phyloP scores from a whole-genome alignment of 2,888 invertebrate genomes.

The Oscheius sp. region DNA sequence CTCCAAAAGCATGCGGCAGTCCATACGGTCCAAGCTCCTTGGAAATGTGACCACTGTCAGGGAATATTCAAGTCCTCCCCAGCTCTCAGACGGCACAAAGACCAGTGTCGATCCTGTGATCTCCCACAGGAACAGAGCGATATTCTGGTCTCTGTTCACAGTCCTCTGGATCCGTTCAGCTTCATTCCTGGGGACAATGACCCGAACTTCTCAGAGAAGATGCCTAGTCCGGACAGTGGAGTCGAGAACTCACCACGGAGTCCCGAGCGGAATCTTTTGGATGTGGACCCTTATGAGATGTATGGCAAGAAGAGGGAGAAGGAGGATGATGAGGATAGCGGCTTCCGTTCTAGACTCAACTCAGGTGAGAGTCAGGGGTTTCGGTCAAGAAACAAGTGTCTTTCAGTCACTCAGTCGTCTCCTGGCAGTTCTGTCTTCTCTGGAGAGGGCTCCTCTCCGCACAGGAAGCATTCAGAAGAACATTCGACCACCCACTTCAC shows the following conservation, averaged over 20 bases:
- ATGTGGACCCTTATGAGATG: slow-evolving; percentile 30
- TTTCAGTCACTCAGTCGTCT: slow-evolving; percentile 56
- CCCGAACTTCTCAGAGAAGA: slow-evolving; percentile 36
- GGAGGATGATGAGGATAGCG: slow-evolving; percentile 68
- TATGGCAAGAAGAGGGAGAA: slow-evolving; percentile 48
- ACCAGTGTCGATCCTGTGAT: slow-evolving; percentile 67
- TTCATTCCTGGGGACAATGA: slow-evolving; percentile 57
- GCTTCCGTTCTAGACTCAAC: slow-evolving; percentile 63
- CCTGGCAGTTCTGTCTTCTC: slow-evolving; percentile 56
- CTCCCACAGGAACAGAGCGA: slow-evolving; percentile 48
- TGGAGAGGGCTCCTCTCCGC: slow-evolving; percentile 51
- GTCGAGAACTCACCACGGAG: slow-evolving; percentile 40
- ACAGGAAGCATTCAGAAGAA: slow-evolving; percentile 48
- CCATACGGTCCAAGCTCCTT: slow-evolving; percentile 62
- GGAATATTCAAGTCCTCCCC: slow-evolving; percentile 61
- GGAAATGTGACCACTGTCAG: slow-evolving; percentile 64
- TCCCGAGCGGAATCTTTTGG: slow-evolving; percentile 50
- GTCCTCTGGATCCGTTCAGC: slow-evolving; percentile 57
- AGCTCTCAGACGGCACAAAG: slow-evolving; percentile 69
- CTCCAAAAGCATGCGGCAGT: slow-evolving; percentile 55
- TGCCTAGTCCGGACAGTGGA: slow-evolving; percentile 27
- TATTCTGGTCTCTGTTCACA: slow-evolving; percentile 52
- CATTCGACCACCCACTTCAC: background rate
- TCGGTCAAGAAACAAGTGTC: background rate
- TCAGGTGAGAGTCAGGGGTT: slow-evolving; percentile 31